Conservation (phyloP, 2,888 invertebrate species). For the Pollenia amentaria region DNA sequence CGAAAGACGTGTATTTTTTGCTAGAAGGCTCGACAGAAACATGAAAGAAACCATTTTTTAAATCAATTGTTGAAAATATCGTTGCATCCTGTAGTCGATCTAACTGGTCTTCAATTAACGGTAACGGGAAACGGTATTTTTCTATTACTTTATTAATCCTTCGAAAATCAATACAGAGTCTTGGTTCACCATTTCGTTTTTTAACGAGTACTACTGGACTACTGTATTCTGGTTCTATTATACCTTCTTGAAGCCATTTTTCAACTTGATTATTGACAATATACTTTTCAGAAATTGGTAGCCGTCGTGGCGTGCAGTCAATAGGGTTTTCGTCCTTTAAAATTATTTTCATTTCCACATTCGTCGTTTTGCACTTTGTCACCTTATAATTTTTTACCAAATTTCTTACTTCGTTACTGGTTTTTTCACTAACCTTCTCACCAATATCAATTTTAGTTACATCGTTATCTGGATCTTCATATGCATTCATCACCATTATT, state of each 20-base stretch:
- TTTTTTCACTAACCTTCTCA: constrained; percentile 3
- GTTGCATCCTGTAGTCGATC: constrained; percentile 77
- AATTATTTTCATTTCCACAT: constrained; percentile 64
- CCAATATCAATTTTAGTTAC: too few relatives aligned
- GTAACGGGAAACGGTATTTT: constrained; percentile 77
- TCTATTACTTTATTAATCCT: constrained; percentile 54
- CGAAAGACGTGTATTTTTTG: constrained; percentile 77
- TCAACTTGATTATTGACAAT: constrained; percentile 62
- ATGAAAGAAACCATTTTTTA: constrained; percentile 74
- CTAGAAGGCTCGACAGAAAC: constrained; percentile 29
- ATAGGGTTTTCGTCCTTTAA: constrained; percentile 72
- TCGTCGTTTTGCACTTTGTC: constrained; percentile 27
- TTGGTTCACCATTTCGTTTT: constrained; percentile 75
- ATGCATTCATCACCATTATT: too few relatives aligned
- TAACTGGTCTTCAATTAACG: constrained; percentile 79
- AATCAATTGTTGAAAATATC: constrained; percentile 78
- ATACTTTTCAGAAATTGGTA: constrained; percentile 42
- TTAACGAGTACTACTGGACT: constrained; percentile 77
- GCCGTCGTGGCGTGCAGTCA: constrained; percentile 39
- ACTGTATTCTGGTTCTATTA: constrained; percentile 73
- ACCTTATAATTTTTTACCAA: constrained; percentile 44
- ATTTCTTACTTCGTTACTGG: constrained; percentile 4
- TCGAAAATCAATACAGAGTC: constrained; percentile 75
- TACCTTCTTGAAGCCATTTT: constrained; percentile 54
- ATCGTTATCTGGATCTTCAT: too few relatives aligned